A percentile compares a stretch with the other conserved stretches of the same genome.
These are phyloP conservation scores for Trissoscelio sp. DNA, from an alignment of 2,888 invertebrate species.

Conservation along the genomic window DNA sequence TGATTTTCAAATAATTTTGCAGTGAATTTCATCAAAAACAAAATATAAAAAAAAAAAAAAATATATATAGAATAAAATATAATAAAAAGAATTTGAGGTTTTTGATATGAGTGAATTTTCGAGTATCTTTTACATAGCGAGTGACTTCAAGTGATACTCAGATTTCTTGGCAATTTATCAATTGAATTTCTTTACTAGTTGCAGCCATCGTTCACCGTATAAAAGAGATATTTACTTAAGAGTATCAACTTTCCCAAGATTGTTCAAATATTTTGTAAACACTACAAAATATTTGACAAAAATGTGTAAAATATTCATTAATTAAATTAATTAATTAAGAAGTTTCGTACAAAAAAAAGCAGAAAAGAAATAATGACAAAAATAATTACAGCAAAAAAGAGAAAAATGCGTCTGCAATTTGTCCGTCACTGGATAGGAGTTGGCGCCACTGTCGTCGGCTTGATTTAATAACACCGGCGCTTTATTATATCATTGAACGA, in stretches of 20 bases:
- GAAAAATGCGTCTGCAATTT: not conserved
- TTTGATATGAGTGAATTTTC: too few species aligned
- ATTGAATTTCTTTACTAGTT: conserved; percentile 20
- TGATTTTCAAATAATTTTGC: too few species aligned
- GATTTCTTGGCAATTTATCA: conserved; percentile 37
- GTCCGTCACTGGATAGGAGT: conserved; percentile 20
- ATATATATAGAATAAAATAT: too few species aligned
- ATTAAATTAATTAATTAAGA: too few species aligned
- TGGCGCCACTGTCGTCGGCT: conserved; percentile 37
- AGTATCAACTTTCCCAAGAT: not conserved
- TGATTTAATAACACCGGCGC: conserved; percentile 36
- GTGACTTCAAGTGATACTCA: not conserved
- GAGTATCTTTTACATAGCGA: not conserved
- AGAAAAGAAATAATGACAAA: too few species aligned
- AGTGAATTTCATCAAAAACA: too few species aligned
- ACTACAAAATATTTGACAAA: too few species aligned
- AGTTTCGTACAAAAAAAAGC: too few species aligned
- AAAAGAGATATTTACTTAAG: conserved; percentile 4
- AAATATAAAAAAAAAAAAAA: too few species aligned
- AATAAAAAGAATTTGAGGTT: too few species aligned
- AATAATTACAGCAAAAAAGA: not conserved
- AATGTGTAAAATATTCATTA: too few species aligned
- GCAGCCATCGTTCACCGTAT: not conserved
- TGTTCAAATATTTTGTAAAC: not conserved
- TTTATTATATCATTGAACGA: conserved; percentile 43